Evolutionary conservation across 2,888 invertebrate genomes (phyloP), one percentile per base, ranked within the genome.

Genomic region (Eupithecia dodoneata): DNA sequence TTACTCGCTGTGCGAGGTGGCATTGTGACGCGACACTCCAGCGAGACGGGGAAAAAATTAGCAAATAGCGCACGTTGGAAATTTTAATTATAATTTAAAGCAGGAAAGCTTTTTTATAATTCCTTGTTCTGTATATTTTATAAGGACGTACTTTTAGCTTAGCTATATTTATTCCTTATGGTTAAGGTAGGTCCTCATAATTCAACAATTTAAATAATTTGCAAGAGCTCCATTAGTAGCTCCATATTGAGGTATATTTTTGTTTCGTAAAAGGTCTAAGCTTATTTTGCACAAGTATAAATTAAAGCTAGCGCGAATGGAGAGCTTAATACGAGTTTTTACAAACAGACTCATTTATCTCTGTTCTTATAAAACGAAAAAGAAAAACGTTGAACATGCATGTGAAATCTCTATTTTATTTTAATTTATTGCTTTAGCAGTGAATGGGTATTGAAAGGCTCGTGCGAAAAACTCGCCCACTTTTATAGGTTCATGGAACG

Each of bases 401-500:
- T 74, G 55, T 69, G 74, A 67, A 75, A 75, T 72, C 55, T 72
- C 70, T 70, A 69, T 75, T 30, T 72, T 72, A 67, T 15, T 66
- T 72, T 69, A 69, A 80, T 84, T 81, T 83, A 82, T 77, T 79
- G 77, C 71, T 74, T 67, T 71, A 71, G 55, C 10, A 13, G 76
- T 82, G 77, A 74, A 80, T 79, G 78, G 81, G 82, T 84, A 84
- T 84, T 79, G 74, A 79, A 81, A 81, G 80, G 80, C 79, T 85
- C 82, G 81, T 77, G 82, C 81, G 72, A 80, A 76, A 70, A 75
- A 72, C 72, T 71, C 72, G 73, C 77, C 86, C 18, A 44, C 67
- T 76, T 86, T 86, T 84, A 82, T 84, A 82, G 83, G 82, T 82
- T 86, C 79, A 82, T 83, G 83, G 75, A 81, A 82, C 84, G 79